Evolutionary conservation across 2,888 invertebrate species (phyloP), one percentile per base, ranked within the genome.

Genomic region (Marasmarcha lunaedactyla): DNA sequence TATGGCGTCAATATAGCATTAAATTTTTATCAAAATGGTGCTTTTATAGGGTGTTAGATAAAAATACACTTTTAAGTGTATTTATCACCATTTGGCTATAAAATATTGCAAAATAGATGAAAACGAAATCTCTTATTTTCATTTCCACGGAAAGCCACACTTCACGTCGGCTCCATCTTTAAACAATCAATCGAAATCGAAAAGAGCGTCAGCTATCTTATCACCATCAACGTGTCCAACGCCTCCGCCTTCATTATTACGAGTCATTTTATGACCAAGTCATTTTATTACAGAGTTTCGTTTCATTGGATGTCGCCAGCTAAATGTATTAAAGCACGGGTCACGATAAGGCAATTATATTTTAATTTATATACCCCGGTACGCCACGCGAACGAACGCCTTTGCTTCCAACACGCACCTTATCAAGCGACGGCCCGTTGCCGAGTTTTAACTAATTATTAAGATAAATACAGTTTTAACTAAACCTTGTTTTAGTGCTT

Each of bases 291-390:
- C 46, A 45, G 47, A 46, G 49, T 60, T 54, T 57, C 52, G 58
- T 60, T 64, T 59, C 61, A 55, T 60, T 34, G 60, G 47, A 51
- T 50, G 62, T 57, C 55, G 56, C 52, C 49, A 52, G 57, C 55
- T 59, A 59, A 63, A 72, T 66, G 70, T 64, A 71, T 72, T 71
- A 77, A 71, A 68, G 67, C 71, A 67, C 67, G 67, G 74, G 77
- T 78, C 79, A 79, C 81, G 81, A 81, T 79, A 83, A 74, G 68
- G 77, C 81, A 81, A 83, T 83, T 83, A 83, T 71, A 71, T 77
- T 79, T 77, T 81, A 83, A 83, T 83, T 83, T 83, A 83, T 83
- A 81, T 74, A 59, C 72, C 63, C 63, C 51, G 57, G 61, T 59
- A 62, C 59, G 70, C 69, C 81, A 81, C 81, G 81, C 81, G 59